Conservation (phyloP, 1,140 invertebrate genomes). For the Radopholus similis region DNA sequence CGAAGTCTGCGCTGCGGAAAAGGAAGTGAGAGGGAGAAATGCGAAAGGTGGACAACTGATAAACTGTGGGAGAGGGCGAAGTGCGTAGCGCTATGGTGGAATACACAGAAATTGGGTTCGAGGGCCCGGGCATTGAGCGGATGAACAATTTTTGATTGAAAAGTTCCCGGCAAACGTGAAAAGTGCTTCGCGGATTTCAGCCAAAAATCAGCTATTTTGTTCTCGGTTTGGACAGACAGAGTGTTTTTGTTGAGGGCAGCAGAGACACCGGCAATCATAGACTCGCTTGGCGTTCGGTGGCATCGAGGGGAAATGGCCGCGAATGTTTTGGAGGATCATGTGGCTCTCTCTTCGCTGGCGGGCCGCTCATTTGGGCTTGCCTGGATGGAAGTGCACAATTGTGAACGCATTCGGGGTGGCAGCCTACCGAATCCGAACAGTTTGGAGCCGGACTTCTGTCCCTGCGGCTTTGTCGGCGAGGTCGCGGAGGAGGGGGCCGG, state of each 20-base stretch:
- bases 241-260: too few relatives aligned
- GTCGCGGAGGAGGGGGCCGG: neutral
- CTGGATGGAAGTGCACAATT: neutral
- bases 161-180: too few relatives aligned
- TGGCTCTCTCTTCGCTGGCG: too few relatives aligned
- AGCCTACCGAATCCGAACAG: slow-evolving; percentile 29
- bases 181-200: neutral
- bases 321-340: neutral
- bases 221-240: neutral
- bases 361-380: slow-evolving; percentile 6
- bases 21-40: too few relatives aligned
- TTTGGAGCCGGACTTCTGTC: slow-evolving; percentile 24
- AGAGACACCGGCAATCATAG: too few relatives aligned
- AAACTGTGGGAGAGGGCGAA: too few relatives aligned
- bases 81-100: too few relatives aligned
- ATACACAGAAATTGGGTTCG: too few relatives aligned
- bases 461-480: slow-evolving; percentile 16
- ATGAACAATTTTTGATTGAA: too few relatives aligned
- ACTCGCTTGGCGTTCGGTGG: neutral
- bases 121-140: too few relatives aligned
- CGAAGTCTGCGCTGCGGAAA: too few relatives aligned
- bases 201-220: neutral
- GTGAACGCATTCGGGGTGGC: neutral
- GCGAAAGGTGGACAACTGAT: too few relatives aligned
- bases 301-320: neutral